Base-by-base conservation (phyloP, 2,888 invertebrate species). In the Marronus borbonicus region DNA sequence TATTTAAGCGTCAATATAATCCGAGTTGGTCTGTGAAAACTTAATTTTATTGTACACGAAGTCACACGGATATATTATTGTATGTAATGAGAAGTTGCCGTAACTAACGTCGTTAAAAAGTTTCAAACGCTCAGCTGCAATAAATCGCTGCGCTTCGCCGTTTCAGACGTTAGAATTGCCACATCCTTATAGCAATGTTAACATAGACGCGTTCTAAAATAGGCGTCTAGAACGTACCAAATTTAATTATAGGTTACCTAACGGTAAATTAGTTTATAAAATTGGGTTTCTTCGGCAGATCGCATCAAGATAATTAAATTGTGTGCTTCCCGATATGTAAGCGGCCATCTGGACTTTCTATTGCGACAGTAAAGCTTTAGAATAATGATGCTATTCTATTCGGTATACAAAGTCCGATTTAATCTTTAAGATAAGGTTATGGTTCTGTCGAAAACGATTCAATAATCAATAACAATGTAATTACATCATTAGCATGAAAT, bases 11-110 rank as follows among this genome's bases (percentile, higher is more conserved):
- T 80, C 78, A 77, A 81, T 79, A 80, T 79, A 80, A 80, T 79
- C 76, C 70, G 66, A 77, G 65, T 78, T 74, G 31, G 76, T 36
- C 65, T 72, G 39, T 65, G 79, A 60, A 77, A 77, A 77, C 78
- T 78, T 80, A 80, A 81, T 80, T 78, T 81, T 81, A 78, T 81
- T 81, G 77, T 77, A 74, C 78, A 78, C 81, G 80, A 78, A 78
- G 78, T 72, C 78, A 75, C 24, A 62, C 72, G 77, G 76, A 79
- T 77, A 77, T 80, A 80, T 78, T 80, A 76, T 70, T 24, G 24
- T 24, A 24, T 2, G n/a, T 78, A 79, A 79, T 78, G 76, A 75
- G 66, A 76, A 20, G 50, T 65, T 76, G 36, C 14, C 24, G 58
- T 66, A 60, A 72, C 58, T 49, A 28, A 36, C 55, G 20, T 72